Conservation (phyloP, 2,797 vertebrate species). For the Urocyon cinereoargenteus region DNA sequence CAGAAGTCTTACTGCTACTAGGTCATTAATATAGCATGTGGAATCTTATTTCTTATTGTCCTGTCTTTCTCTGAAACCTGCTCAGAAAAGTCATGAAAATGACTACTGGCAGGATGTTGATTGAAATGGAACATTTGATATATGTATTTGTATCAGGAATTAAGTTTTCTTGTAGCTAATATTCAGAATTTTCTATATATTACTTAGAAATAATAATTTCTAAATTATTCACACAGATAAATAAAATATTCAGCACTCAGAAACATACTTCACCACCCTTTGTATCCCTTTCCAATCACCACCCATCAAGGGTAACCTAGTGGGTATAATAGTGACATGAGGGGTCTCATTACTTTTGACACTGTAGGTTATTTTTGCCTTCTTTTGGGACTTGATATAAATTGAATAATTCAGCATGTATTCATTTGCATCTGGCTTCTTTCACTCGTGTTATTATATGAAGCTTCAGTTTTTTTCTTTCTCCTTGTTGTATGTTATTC, state of each 20-base stretch:
- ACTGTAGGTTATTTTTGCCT: not conserved
- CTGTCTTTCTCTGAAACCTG: not conserved
- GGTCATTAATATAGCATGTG: rapidly evolving
- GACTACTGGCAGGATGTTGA: not conserved
- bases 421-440: not conserved
- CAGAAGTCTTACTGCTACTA: not conserved
- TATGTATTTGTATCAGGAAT: not conserved
- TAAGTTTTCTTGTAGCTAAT: not conserved
- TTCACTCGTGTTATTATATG: not conserved
- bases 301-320: not conserved
- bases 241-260: not conserved
- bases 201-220: not conserved
- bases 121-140: not conserved
- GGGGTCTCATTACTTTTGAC: not conserved
- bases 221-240: not conserved
- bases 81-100: not conserved
- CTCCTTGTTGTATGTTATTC: not conserved
- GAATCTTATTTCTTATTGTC: not conserved
- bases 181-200: not conserved
- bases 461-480: not conserved
- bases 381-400: not conserved
- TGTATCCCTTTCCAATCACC: not conserved
- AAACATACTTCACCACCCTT: not conserved
- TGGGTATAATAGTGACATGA: not conserved
- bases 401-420: not conserved